Base-by-base conservation (phyloP, 2,797 vertebrate species). In the Acrossocheilus wenchowensis region DNA sequence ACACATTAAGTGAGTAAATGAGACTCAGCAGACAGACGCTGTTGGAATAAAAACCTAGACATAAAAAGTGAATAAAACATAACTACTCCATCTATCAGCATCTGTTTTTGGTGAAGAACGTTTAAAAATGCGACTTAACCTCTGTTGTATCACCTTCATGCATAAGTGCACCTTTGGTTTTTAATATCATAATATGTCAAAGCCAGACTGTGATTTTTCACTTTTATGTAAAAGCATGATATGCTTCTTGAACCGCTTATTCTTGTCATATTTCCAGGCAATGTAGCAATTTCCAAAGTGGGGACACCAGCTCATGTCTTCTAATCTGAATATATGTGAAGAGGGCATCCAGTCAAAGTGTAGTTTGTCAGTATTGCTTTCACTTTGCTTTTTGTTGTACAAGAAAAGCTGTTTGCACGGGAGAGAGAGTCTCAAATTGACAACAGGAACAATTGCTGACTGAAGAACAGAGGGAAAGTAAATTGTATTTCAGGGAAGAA, bases 381-480 rank as follows among this genome's bases (percentile, higher is more conserved):
- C 74, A 14, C 19, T 69, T 68, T 26, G 39, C 34, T 79, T 85
- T 79, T 71, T 79, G 45, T 30, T 60, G 66, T 60, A 57, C 39
- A 78, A 48, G 64, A 85, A 85, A 85, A 79, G 50, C 66, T 54
- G 15, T 79, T 85, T 54, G 39, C 50, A 85, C 7, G 8, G 12
- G 75, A 62, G 75, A 73, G 41, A 72, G 64, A 69, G 39, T 23
- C 75, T 79, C 12, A 60, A 79, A 60, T 48, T 79, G 83, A 79
- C 83, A 85, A 79, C 39, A 71, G 75, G 66, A 85, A 79, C 84
- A 79, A 71, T 54, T 79, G 83, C 83, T 79, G 64, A 79, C 75
- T 78, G 66, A 78, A 60, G 83, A 78, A 79, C 50, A 85, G 75
- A 85, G 75, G 34, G 17, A 85, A 79, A 79, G 66, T 57, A 85